phyloP scores from a whole-genome alignment of 2,113 vertebrate genomes.

The Pelusios castaneus region DNA sequence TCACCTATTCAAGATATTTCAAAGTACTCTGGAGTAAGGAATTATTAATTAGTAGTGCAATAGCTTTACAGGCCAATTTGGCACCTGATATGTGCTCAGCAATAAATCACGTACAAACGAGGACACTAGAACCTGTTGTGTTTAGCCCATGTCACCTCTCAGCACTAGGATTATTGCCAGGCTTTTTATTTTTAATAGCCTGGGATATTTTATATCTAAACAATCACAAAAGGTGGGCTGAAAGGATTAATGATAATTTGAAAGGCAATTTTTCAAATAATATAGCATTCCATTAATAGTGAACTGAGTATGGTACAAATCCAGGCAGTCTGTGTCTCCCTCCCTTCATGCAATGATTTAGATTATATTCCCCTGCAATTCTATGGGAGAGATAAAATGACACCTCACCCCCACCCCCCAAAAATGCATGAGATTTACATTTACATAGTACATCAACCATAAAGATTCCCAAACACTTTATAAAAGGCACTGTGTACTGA shows the following conservation, averaged over 20 bases:
- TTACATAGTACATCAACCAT: neutral
- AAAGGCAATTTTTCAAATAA: neutral
- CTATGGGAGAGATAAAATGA: neutral
- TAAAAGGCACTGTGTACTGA: neutral
- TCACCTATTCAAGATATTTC: neutral
- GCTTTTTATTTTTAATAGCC: neutral
- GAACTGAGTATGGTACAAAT: neutral
- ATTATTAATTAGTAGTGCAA: neutral
- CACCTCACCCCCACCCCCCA: neutral
- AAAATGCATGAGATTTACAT: neutral
- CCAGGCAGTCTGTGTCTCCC: neutral
- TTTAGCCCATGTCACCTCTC: neutral
- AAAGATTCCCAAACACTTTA: neutral
- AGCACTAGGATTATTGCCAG: neutral
- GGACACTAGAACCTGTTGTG: neutral
- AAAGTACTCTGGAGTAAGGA: neutral
- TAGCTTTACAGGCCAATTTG: neutral
- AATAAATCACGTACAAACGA: neutral
- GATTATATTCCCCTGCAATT: neutral
- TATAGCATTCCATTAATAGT: neutral
- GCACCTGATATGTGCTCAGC: neutral
- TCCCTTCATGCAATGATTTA: slow-evolving; percentile 13
- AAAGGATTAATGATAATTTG: neutral
- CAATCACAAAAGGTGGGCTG: neutral
- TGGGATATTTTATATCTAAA: neutral